Evolutionary conservation across 2,888 invertebrate genomes (phyloP).

Genomic region (Sceliomorpha sp.): DNA sequence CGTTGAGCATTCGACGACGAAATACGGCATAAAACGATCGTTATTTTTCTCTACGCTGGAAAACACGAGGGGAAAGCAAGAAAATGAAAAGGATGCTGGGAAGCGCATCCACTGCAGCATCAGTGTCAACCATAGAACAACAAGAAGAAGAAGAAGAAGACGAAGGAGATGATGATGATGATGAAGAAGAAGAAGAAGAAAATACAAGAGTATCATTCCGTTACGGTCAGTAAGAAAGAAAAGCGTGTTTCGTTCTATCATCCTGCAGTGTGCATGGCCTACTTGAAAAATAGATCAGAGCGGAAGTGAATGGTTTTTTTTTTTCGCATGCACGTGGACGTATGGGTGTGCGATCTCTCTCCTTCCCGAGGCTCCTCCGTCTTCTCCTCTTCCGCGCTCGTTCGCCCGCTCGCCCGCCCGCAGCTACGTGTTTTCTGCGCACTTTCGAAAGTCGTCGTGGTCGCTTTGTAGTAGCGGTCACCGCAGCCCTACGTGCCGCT

Average conservation of each 20-base stretch:
- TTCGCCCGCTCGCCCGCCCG: constrained; percentile 24
- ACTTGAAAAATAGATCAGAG: constrained; percentile 40
- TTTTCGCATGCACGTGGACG: no score
- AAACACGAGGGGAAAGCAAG: no score
- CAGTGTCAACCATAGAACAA: no score
- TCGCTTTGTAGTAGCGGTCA: constrained; percentile 30
- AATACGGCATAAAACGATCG: no score
- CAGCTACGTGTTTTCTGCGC: constrained; percentile 24
- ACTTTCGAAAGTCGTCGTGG: constrained; percentile 34
- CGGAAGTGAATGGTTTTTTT: constrained; percentile 21
- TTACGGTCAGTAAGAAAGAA: constrained; percentile 26
- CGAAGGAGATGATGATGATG: no score
- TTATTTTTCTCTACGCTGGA: no score
- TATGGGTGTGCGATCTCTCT: no score
- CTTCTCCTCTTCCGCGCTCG: constrained; percentile 7
- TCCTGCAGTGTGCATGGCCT: constrained; percentile 23
- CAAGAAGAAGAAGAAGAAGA: no score
- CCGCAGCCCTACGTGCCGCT: constrained; percentile 26
- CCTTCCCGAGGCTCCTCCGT: not conserved
- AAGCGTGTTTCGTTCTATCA: constrained; percentile 31
- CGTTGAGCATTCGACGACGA: no score
- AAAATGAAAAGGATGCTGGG: no score
- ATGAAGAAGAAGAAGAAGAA: no score
- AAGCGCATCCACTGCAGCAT: no score
- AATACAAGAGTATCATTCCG: constrained; percentile 31